Evolutionary conservation across 2,888 invertebrate species (phyloP), one percentile per base, ranked within the genome.

Genomic region (Petrolisthes manimaculis): DNA sequence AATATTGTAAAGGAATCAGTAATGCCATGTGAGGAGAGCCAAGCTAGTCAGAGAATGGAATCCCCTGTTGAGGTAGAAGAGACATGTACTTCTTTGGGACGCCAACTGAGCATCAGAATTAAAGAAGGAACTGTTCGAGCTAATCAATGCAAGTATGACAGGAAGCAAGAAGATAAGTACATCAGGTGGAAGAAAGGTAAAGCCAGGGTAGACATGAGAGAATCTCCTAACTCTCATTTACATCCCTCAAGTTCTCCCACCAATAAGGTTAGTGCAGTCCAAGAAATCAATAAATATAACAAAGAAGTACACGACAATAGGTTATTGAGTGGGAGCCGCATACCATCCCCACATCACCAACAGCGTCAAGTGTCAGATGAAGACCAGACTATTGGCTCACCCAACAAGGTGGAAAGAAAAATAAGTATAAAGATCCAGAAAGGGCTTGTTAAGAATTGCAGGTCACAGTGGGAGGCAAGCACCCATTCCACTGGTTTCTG

Each of bases 351-450:
- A 37, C 37, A 37, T 37, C 37, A 37, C 37, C 37, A 37, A 37
- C 37, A 37, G 37, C 2, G 37, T 37, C 37, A 37, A 37, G 37
- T 37, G 37, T n/a, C 37, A n/a, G 14, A 81, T 37, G 84, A 83
- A 24, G 83, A 80, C 21, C 71, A 80, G n/a, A 55, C 53, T 0
- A 14, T 37, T 18, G 61, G 53, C 71, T 51, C 51, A 51, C 37
- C 37, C 37, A 9, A 61, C 14, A 84, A 79, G 53, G 74, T 84
- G 56, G 71, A 61, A 18, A 84, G 88, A 18, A 88, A 84, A 54
- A 80, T 71, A 4, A 88, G 88, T 37, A 61, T 88, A 12, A 74
- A 88, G 81, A 80, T 88, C 14, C 84, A 88, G 81, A 88, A 79
- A 69, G 88, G 88, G 4, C n/a, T 84, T 37, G 88, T 88, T 4